These are phyloP conservation scores for Microtus pennsylvanicus DNA, from an alignment of 2,113 vertebrate species.

Conservation along the genomic window DNA sequence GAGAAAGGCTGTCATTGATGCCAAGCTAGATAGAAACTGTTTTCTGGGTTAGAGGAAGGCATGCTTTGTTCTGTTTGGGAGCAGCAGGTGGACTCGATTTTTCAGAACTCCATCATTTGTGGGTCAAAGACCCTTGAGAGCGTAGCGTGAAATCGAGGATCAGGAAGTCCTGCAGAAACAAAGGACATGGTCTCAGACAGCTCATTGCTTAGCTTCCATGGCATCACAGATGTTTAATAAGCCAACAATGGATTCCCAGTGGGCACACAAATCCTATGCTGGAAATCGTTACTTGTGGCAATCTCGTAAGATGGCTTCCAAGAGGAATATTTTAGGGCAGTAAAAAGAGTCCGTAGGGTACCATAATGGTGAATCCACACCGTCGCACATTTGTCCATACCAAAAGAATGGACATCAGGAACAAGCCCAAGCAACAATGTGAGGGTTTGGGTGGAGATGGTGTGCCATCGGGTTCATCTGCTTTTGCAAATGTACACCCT, in stretches of 20 bases:
- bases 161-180: background rate
- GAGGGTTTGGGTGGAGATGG: background rate
- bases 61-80: constrained; percentile 37
- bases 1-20: constrained; percentile 40
- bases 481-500: background rate
- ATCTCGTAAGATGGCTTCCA: constrained; percentile 17
- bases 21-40: constrained; percentile 50
- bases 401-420: too few species aligned
- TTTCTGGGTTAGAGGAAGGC: constrained; percentile 39
- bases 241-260: background rate
- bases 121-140: background rate
- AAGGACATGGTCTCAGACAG: background rate
- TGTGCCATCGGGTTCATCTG: accelerated
- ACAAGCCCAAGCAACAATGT: background rate
- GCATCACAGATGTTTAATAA: constrained; percentile 19
- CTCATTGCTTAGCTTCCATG: background rate
- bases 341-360: background rate
- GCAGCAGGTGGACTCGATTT: constrained; percentile 42
- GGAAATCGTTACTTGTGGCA: background rate
- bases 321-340: background rate
- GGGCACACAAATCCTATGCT: background rate
- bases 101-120: constrained; percentile 33
- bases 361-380: background rate
- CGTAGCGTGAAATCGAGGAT: background rate
- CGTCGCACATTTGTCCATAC: background rate